Conservation (phyloP, 2,888 invertebrate species). For the Chymomyza caudatula region DNA sequence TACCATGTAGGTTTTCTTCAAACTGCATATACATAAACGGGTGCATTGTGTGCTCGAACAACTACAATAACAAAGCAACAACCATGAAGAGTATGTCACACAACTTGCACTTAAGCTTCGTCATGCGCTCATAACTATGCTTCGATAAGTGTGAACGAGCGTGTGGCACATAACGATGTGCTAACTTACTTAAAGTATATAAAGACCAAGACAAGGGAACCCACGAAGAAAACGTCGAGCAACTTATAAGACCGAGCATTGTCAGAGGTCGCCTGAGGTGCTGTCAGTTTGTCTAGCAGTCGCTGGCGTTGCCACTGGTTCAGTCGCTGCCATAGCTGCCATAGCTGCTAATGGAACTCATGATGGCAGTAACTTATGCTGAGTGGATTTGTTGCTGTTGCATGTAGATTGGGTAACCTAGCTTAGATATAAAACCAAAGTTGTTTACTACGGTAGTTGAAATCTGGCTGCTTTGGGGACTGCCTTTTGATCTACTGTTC, state of each 20-base stretch:
- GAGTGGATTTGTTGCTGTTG: background rate
- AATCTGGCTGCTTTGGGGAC: too few species aligned
- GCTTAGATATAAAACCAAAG: background rate
- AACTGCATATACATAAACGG: background rate
- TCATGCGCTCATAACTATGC: constrained; percentile 53
- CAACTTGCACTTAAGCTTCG: constrained; percentile 38
- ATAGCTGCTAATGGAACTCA: background rate
- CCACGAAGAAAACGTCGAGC: background rate
- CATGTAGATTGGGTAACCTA: background rate
- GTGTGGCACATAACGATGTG: background rate
- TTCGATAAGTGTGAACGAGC: constrained; percentile 41
- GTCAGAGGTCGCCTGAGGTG: background rate
- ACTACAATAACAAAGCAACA: constrained; percentile 29
- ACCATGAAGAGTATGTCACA: constrained; percentile 1
- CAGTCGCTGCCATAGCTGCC: constrained; percentile 7
- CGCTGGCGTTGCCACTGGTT: constrained; percentile 7
- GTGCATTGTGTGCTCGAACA: constrained; percentile 14
- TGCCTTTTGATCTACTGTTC: too few species aligned
- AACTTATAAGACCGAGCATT: background rate
- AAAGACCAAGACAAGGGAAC: background rate
- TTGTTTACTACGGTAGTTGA: too few species aligned
- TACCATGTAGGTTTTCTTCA: too few species aligned
- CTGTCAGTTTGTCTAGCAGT: constrained; percentile 31
- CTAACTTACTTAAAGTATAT: background rate
- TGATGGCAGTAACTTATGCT: background rate